Evolutionary conservation across 23 tunicate species (phyloP).

Genomic region (Ascidia mentula): DNA sequence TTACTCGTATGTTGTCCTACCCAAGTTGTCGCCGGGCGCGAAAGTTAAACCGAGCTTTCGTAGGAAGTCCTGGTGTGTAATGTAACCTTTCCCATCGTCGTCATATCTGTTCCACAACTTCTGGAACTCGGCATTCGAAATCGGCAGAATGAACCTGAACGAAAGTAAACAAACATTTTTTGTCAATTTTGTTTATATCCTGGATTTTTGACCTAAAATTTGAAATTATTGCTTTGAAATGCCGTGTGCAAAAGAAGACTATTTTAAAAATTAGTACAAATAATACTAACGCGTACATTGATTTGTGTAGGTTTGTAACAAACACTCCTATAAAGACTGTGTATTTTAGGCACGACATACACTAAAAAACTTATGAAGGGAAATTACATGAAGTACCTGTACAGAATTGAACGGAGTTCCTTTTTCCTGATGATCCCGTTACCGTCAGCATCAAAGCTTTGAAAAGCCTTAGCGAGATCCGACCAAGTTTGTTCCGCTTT

Average conservation of each 20-base stretch:
- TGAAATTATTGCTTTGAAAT: too few relatives aligned
- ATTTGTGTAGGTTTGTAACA: not conserved
- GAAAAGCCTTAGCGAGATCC: slow-evolving; percentile 69
- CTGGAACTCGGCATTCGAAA: slow-evolving; percentile 70
- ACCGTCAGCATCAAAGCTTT: slow-evolving; percentile 73
- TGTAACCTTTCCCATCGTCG: slow-evolving; percentile 66
- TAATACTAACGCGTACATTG: not conserved
- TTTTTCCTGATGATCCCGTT: slow-evolving; percentile 85
- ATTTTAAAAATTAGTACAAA: too few relatives aligned
- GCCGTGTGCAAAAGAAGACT: too few relatives aligned
- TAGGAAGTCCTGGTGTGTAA: slow-evolving; percentile 73
- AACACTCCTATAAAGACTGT: too few relatives aligned
- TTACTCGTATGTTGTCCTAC: too few relatives aligned
- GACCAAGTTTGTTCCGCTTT: slow-evolving; percentile 91
- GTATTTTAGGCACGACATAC: too few relatives aligned
- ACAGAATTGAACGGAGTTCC: slow-evolving; percentile 66
- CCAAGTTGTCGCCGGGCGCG: slow-evolving; percentile 76
- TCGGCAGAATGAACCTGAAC: slow-evolving; percentile 76
- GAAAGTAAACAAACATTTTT: not conserved
- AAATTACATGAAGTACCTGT: too few relatives aligned
- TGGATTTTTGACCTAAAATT: too few relatives aligned
- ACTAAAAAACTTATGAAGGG: too few relatives aligned
- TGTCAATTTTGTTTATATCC: too few relatives aligned
- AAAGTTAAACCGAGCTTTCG: slow-evolving; percentile 50
- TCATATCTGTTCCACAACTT: slow-evolving; percentile 84